Evolutionary conservation across 2,888 invertebrate species (phyloP), one percentile per base, ranked within the genome.

Genomic region (Geotrupes spiniger): DNA sequence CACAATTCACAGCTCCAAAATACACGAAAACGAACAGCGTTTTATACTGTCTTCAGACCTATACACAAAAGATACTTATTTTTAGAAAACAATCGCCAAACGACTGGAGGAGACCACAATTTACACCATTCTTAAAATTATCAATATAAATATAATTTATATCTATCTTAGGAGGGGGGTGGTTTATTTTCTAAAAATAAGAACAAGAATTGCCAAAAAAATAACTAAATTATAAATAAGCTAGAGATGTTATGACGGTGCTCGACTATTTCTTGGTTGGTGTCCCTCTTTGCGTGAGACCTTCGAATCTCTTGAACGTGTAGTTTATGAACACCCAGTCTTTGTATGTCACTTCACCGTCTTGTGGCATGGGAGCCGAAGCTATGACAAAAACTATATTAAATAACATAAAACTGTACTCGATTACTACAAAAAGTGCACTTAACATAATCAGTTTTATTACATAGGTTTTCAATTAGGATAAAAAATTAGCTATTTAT

Each of bases 241-340:
- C 46, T 46, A 41, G 17, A 26, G 21, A 40, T 46, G 41, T 28
- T 31, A 41, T 36, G 36, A 43, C 27, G 36, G 42, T 45, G 49
- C 36, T 46, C 26, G 49, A 64, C 73, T 79, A 88, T 78, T 89
- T 88, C 75, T 88, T 88, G 63, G 84, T 85, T 38, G 87, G 87
- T 52, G 86, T 85, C 56, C 91, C 92, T 63, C 92, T 82, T 72
- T 94, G 94, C 42, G 95, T 95, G 57, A 96, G 81, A 17, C 95
- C 97, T 76, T 99, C 98, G 76, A 99, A 99, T 62, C 99, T 83
- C 75, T 98, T 97, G 81, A 97, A 99, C 53, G 99, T 99, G 78
- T 99, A 99, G 79, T 99, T 99, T 71, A 99, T 96, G 76, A 99
- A 99, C 62, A 99, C 98, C 94, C 98, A 98, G 81, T 98, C 97